Evolutionary conservation across 2,797 vertebrate genomes (phyloP), one percentile per base, ranked within the genome.

Genomic region (Eospalax fontanierii): DNA sequence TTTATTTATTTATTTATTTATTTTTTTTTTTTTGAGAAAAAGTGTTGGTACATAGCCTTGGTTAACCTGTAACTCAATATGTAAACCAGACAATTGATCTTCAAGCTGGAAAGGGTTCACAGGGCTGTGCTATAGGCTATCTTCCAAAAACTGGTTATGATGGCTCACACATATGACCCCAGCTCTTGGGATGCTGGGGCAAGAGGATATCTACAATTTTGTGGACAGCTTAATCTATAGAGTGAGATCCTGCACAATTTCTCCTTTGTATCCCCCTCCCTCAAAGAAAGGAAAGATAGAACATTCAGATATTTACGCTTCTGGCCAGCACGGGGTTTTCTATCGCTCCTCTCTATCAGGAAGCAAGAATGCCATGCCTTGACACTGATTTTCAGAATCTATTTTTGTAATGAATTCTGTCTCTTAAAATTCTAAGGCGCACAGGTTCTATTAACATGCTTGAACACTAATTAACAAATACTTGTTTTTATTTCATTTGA

Each of bases 401-500:
- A 96, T 97, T 98, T 94, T 96, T 95, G 94, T 97, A 96, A 97
- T 96, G 89, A 98, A 95, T 96, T 95, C 92, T 94, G 80, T 97
- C 92, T 98, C 96, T 94, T 89, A 96, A 97, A 98, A 96, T 88
- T 87, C 83, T 96, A 54, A 30, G 54, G 43, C 95, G 75, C 95
- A 92, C 97, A 94, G 59, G 93, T 54, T 97, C 83, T 89, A 95
- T 97, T 98, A 97, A 89, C 81, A 83, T 97, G 85, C 94, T 43
- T 63, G 92, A 98, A 91, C 89, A 61, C 94, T 98, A 98, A 98
- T 98, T 98, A 98, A 96, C 40, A 68, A 90, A 95, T 86, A 90
- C 95, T 97, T 97, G 74, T 89, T 96, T 95, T 97, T 97, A 96
- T 96, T 98, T 98, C 80, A 97, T 97, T 98, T 98, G 93, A 97